Conservation (phyloP, 2,113 vertebrate species). For the Machaerirhynchus nigripectus region DNA sequence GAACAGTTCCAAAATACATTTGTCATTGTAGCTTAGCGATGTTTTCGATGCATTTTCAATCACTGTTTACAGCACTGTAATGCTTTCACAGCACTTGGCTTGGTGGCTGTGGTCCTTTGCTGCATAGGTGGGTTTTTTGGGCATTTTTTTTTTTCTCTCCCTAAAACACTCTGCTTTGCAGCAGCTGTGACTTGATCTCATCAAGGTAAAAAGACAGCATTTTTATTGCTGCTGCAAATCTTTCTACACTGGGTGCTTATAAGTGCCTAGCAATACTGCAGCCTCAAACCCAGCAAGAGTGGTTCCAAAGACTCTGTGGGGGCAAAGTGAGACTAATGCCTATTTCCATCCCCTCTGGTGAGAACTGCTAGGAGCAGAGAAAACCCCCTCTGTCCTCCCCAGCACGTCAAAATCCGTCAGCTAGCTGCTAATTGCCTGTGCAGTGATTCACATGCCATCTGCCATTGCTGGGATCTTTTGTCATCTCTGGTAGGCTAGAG, state of each 20-base stretch:
- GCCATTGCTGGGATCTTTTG: slow-evolving; percentile 45
- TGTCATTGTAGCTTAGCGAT: neutral
- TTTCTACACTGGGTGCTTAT: neutral
- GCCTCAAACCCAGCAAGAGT: neutral
- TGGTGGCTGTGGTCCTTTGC: neutral
- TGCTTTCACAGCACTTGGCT: neutral
- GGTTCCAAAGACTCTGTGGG: neutral
- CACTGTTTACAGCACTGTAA: neutral
- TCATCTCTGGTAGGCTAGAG: slow-evolving; percentile 1
- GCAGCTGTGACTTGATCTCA: neutral
- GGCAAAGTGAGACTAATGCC: slow-evolving; percentile 39
- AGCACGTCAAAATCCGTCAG: slow-evolving; percentile 50
- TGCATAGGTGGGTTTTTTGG: neutral
- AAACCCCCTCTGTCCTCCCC: slow-evolving; percentile 35
- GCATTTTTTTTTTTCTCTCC: neutral
- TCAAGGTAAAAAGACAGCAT: neutral
- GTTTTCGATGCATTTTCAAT: slow-evolving; percentile 25
- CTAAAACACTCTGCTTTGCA: neutral
- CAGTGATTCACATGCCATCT: slow-evolving; percentile 66
- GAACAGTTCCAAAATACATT: slow-evolving; percentile 18
- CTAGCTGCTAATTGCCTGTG: slow-evolving; percentile 64
- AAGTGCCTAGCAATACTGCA: neutral
- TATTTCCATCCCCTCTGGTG: slow-evolving; percentile 40
- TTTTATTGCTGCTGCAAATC: slow-evolving; percentile 46
- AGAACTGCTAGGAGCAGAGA: slow-evolving; percentile 32